Evolutionary conservation across 2,797 vertebrate species (phyloP), one percentile per base, ranked within the genome.

Genomic region (Lagocephalus sceleratus): DNA sequence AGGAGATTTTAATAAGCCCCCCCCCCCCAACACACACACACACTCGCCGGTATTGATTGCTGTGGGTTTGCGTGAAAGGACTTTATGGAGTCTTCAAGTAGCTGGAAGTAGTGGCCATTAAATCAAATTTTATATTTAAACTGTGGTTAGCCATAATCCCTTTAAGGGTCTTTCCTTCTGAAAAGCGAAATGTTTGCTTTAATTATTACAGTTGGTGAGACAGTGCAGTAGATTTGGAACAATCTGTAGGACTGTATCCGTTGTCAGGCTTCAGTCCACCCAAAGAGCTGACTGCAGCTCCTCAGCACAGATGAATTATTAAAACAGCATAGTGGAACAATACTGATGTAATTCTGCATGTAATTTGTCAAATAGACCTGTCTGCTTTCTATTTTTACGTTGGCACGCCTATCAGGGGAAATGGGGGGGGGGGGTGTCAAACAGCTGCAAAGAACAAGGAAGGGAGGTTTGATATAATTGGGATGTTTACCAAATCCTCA

Each of bases 401-500:
- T 68, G 68, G 40, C 43, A 39, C 56, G 54, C 47, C 44, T 63
- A 17, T 44, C 69, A 71, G 58, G 56, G 41, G 40, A 57, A 52
- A n/a, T n/a, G n/a, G n/a, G n/a, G n/a, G n/a, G n/a, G n/a, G n/a
- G n/a, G n/a, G n/a, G n/a, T n/a, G n/a, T n/a, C n/a, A n/a, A n/a
- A n/a, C n/a, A 60, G 71, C 71, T 54, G 51, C 60, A 69, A 67
- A 75, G 64, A 72, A 73, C 60, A 49, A 2, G 6, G 41, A 74
- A 64, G 48, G 73, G 60, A 75, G 54, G 60, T 71, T 65, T 59
- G 66, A 79, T 76, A 78, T 84, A 73, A 81, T 82, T 76, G 66
- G 57, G 51, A 73, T 81, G 75, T 86, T 83, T 85, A 73, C 75
- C 53, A 57, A 70, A 68, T 73, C 62, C 56, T 68, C 63, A 63